phyloP scores from a whole-genome alignment of 2,888 invertebrate genomes.

The Drosophila koepferae region DNA sequence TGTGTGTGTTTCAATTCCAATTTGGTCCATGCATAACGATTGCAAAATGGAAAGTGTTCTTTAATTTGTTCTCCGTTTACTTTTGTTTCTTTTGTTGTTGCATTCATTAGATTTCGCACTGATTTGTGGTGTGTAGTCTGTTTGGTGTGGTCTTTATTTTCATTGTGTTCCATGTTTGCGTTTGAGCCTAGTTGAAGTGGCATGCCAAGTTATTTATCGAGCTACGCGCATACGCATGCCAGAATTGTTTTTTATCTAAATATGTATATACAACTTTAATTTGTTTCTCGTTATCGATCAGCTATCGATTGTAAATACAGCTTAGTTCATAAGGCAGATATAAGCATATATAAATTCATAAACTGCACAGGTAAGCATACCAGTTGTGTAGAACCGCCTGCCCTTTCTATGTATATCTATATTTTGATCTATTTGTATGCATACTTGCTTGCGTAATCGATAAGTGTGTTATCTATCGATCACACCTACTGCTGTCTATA shows the following conservation, averaged over 20 bases:
- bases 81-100: constrained; percentile 13
- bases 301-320: constrained; percentile 28
- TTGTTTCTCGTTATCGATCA: constrained; percentile 8
- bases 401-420: constrained; percentile 7
- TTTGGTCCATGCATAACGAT: constrained; percentile 21
- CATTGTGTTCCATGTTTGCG: constrained; percentile 32
- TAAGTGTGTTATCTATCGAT: constrained; percentile 19
- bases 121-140: constrained; percentile 80
- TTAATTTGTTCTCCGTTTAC: constrained; percentile 8
- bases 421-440: neutral
- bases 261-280: neutral
- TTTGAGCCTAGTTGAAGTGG: constrained; percentile 10
- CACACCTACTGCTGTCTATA: constrained; percentile 2
- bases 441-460: constrained; percentile 33
- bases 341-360: constrained; percentile 16
- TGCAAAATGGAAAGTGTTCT: constrained; percentile 18
- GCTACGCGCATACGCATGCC: constrained; percentile 73
- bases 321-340: constrained; percentile 46
- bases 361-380: constrained; percentile 60
- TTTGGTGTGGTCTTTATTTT: constrained; percentile 47
- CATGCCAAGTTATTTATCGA: constrained; percentile 36
- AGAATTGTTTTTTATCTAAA: neutral
- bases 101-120: constrained; percentile 53
- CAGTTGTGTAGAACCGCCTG: constrained; percentile 40
- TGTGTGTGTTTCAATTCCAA: constrained; percentile 17